Evolutionary conservation across 2,888 invertebrate species (phyloP).

Genomic region (Lithosia quadra): DNA sequence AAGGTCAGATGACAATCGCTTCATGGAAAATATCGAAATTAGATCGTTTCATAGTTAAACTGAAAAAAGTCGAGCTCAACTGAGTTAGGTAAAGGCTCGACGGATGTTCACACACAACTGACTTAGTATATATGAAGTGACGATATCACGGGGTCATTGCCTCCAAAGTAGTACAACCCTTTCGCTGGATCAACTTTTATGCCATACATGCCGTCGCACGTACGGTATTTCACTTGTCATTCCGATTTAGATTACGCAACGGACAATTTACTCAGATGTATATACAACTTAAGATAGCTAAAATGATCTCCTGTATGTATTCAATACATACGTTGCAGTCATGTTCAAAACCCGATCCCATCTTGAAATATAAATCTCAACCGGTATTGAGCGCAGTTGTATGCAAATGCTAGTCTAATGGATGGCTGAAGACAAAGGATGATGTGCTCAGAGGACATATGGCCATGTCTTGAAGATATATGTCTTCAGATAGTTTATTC

Average conservation of each 20-base stretch:
- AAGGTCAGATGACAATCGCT: no score
- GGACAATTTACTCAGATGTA: background rate
- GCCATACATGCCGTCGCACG: background rate
- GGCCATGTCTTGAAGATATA: conserved; percentile 24
- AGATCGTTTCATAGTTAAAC: no score
- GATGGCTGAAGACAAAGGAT: conserved; percentile 25
- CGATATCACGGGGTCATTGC: background rate
- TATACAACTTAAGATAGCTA: background rate
- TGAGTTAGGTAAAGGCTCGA: no score
- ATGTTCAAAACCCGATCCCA: conserved; percentile 30
- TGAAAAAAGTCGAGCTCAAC: no score
- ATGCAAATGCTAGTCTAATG: conserved; percentile 41
- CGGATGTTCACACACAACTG: no score
- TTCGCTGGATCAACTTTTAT: conserved; percentile 9
- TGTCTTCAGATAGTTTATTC: conserved; percentile 16
- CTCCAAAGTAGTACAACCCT: conserved; percentile 5
- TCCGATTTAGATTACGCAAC: background rate
- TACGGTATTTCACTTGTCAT: background rate
- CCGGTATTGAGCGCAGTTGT: conserved; percentile 37
- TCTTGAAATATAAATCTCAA: conserved; percentile 29
- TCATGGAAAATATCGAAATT: no score
- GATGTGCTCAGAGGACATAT: conserved; percentile 29
- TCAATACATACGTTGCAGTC: conserved; percentile 20
- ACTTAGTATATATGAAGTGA: background rate
- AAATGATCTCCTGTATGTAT: background rate